Evolutionary conservation across 2,888 invertebrate species (phyloP).

Genomic region (Liodrosophila aerea): DNA sequence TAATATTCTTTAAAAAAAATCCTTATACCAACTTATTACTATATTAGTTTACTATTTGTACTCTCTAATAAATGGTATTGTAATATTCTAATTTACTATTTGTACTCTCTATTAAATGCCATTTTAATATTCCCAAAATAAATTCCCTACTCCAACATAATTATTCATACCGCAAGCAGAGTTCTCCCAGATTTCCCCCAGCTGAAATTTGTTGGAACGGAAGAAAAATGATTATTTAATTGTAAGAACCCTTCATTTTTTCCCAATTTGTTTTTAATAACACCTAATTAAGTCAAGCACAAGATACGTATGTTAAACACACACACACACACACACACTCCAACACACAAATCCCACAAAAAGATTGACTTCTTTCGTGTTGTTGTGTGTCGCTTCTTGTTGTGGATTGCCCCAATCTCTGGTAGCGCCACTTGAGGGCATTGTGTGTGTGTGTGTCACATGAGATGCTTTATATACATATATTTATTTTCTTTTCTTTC

Average conservation of each 20-base stretch:
- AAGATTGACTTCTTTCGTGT: conserved; percentile 37
- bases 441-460: conserved; percentile 63
- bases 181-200: conserved; percentile 1
- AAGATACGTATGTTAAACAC: conserved; percentile 58
- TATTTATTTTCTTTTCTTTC: conserved; percentile 6
- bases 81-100: too few species aligned
- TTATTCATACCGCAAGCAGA: background rate
- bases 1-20: too few species aligned
- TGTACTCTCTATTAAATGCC: too few species aligned
- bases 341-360: conserved; percentile 22
- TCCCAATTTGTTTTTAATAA: conserved; percentile 73
- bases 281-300: conserved; percentile 72
- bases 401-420: conserved; percentile 65
- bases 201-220: conserved; percentile 24
- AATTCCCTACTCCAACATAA: too few species aligned
- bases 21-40: too few species aligned
- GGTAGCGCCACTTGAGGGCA: conserved; percentile 49
- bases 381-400: background rate
- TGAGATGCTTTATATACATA: conserved; percentile 43
- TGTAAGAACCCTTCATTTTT: conserved; percentile 46
- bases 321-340: conserved; percentile 35
- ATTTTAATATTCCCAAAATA: too few species aligned
- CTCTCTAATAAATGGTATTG: too few species aligned
- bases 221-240: conserved; percentile 69
- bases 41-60: too few species aligned